Conservation (phyloP, 1,140 invertebrate species). For the Eueides isabella region DNA sequence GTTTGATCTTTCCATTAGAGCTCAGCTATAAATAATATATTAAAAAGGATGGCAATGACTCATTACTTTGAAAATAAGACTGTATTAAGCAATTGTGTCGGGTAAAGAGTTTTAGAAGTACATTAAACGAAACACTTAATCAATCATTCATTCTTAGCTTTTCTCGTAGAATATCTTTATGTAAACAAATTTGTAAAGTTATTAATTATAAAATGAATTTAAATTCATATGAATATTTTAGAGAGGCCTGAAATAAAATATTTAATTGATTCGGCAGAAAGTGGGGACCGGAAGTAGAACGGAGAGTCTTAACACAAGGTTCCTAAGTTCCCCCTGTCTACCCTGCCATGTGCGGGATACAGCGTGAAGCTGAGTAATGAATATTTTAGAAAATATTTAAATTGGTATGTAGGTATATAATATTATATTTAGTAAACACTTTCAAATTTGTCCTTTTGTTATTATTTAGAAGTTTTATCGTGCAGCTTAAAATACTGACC, state of each 20-base stretch:
- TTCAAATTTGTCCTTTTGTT: background rate
- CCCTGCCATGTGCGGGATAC: too few species aligned
- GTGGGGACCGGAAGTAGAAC: too few species aligned
- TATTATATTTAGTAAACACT: background rate
- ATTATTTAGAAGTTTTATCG: constrained; percentile 8
- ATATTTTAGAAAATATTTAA: too few species aligned
- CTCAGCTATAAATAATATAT: constrained; percentile 73
- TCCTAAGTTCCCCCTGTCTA: too few species aligned
- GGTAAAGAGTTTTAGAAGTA: background rate
- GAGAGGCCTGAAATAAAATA: too few species aligned
- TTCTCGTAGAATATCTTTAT: too few species aligned
- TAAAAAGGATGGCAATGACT: constrained; percentile 67
- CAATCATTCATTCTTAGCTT: background rate
- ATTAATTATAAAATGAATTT: too few species aligned
- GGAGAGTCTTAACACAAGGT: too few species aligned
- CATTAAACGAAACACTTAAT: constrained; percentile 7
- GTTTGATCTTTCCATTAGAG: constrained; percentile 81
- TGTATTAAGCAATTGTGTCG: constrained; percentile 18
- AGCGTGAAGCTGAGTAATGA: too few species aligned
- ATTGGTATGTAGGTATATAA: too few species aligned
- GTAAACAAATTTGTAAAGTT: too few species aligned
- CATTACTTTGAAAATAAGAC: constrained; percentile 48
- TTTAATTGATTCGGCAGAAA: too few species aligned
- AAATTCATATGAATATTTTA: background rate
- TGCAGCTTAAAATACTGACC: constrained; percentile 4